Evolutionary conservation across 2,888 invertebrate genomes (phyloP).

Genomic region (Erebia ligea): DNA sequence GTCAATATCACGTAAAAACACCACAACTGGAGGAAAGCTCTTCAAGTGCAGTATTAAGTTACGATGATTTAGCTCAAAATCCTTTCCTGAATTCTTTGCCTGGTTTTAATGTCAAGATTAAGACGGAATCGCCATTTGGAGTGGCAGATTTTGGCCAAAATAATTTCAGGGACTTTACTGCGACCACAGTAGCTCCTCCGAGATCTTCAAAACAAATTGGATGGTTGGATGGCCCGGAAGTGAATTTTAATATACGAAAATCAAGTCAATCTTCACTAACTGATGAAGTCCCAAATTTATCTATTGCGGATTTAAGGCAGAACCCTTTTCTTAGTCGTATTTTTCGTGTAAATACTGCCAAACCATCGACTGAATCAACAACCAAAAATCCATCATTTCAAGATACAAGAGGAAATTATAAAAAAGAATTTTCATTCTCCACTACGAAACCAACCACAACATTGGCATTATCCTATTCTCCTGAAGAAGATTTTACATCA

Average conservation of each 20-base stretch:
- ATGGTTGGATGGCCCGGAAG: not conserved
- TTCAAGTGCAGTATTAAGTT: not conserved
- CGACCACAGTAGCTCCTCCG: not conserved
- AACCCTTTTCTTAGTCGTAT: constrained; percentile 20
- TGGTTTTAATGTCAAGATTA: constrained; percentile 10
- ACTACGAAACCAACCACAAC: constrained; percentile 1
- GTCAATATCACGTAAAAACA: constrained; percentile 4
- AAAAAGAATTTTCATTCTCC: not conserved
- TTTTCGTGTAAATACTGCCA: not conserved
- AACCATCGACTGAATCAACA: not conserved
- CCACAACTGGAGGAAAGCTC: not conserved
- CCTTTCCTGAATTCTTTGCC: constrained; percentile 27
- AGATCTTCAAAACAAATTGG: not conserved
- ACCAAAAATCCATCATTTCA: not conserved
- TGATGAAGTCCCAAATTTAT: not conserved
- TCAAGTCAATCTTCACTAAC: not conserved
- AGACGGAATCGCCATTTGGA: not conserved
- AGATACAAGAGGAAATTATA: not conserved
- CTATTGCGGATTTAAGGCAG: constrained; percentile 6
- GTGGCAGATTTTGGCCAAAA: not conserved
- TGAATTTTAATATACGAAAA: not conserved
- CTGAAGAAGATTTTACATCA: not conserved
- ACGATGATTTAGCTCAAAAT: constrained; percentile 32
- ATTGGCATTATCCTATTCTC: not conserved
- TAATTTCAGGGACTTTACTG: not conserved